phyloP scores from a whole-genome alignment of 2,797 vertebrate genomes.

The Aeoliscus strigatus region DNA sequence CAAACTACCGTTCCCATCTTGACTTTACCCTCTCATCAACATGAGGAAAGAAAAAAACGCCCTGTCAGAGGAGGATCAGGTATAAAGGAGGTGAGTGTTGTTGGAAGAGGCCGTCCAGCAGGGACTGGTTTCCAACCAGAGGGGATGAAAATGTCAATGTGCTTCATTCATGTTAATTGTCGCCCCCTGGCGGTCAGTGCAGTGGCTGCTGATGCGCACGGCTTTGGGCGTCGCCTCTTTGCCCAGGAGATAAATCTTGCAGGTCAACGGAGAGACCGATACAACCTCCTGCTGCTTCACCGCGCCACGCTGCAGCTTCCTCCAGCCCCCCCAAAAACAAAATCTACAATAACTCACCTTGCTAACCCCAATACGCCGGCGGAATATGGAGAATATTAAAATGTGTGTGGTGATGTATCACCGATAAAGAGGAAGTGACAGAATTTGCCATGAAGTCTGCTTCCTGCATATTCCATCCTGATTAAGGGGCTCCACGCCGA shows the following conservation, averaged over 20 bases:
- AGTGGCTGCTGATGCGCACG: constrained; percentile 51
- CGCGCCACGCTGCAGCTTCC: constrained; percentile 43
- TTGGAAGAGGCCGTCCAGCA: constrained; percentile 14
- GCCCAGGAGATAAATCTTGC: constrained; percentile 55
- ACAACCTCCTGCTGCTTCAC: constrained; percentile 45
- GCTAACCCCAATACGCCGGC: constrained; percentile 11
- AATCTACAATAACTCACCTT: constrained; percentile 2
- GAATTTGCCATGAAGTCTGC: constrained; percentile 53
- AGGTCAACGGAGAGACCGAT: constrained; percentile 48
- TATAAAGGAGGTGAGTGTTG: constrained; percentile 7
- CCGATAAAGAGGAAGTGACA: constrained; percentile 57
- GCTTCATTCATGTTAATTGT: constrained; percentile 68
- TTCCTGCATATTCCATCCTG: constrained; percentile 51
- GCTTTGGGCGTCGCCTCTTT: constrained; percentile 37
- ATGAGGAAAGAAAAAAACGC: no score
- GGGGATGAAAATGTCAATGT: constrained; percentile 57
- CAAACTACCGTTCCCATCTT: no score
- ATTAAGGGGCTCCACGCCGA: constrained; percentile 53
- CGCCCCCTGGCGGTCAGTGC: constrained; percentile 55
- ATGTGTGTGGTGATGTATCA: constrained; percentile 52
- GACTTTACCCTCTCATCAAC: no score
- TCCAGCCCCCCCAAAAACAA: constrained; percentile 7
- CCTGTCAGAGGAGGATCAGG: constrained; percentile 4
- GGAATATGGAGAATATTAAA: constrained; percentile 50
- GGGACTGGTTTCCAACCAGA: constrained; percentile 26